A percentile compares a stretch with the other conserved stretches of the same genome.
These are phyloP conservation scores for Bettongia penicillata DNA, from an alignment of 2,113 vertebrate species.

Conservation along the genomic window DNA sequence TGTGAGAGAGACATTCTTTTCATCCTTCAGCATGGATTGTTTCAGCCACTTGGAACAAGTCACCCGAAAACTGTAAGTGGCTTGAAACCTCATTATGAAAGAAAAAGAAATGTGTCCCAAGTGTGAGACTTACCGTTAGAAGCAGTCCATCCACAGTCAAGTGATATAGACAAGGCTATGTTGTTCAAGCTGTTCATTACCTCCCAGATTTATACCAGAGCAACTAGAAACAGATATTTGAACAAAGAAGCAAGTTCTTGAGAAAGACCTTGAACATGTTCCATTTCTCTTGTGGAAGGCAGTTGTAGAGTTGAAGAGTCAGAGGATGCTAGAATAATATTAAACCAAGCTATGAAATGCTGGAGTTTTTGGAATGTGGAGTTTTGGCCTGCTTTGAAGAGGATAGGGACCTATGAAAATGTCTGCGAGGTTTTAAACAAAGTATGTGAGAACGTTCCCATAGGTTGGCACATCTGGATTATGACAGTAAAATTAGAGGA, in stretches of 20 bases:
- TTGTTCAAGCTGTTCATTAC: slow-evolving; percentile 96
- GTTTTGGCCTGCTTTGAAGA: slow-evolving; percentile 96
- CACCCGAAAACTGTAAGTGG: slow-evolving; percentile 96
- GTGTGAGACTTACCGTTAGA: slow-evolving; percentile 98
- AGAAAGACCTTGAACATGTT: slow-evolving; percentile 95
- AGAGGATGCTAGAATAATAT: slow-evolving; percentile 97
- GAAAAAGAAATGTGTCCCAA: slow-evolving; percentile 99
- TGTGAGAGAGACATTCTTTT: slow-evolving; percentile 95
- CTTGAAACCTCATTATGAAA: slow-evolving; percentile 98
- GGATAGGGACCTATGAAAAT: slow-evolving; percentile 97
- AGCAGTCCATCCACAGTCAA: slow-evolving; percentile 95
- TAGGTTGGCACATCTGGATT: slow-evolving; percentile 98
- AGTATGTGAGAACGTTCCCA: slow-evolving; percentile 97
- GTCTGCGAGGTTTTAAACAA: slow-evolving; percentile 97
- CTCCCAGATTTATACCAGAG: slow-evolving; percentile 97
- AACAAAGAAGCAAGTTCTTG: slow-evolving; percentile 92
- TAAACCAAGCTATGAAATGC: slow-evolving; percentile 97
- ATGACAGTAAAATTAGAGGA: slow-evolving; percentile 98
- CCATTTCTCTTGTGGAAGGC: slow-evolving; percentile 98
- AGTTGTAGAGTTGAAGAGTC: slow-evolving; percentile 96
- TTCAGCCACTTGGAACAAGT: slow-evolving; percentile 97
- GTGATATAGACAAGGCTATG: slow-evolving; percentile 96
- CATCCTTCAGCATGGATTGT: slow-evolving; percentile 98
- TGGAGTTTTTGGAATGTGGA: no score
- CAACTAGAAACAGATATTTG: slow-evolving; percentile 97